phyloP scores from a whole-genome alignment of 2,888 invertebrate species.

The Philereme transversata region DNA sequence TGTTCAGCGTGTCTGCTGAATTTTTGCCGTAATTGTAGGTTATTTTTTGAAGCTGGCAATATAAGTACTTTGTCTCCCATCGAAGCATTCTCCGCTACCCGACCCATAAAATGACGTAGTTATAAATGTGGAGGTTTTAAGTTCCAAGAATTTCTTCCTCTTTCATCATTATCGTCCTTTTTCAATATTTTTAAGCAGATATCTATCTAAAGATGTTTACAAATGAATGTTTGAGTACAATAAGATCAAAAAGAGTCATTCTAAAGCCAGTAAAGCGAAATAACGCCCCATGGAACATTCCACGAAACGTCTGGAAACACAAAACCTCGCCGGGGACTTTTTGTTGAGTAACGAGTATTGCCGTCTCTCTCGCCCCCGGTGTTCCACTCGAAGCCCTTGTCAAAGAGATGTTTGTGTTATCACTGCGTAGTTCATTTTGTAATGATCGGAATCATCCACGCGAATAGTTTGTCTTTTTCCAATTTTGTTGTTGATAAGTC shows the following conservation, averaged over 20 bases:
- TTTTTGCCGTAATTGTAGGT: constrained; percentile 37
- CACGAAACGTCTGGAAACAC: constrained; percentile 68
- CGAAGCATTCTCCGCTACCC: constrained; percentile 42
- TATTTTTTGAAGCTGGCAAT: constrained; percentile 52
- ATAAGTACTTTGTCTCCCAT: constrained; percentile 48
- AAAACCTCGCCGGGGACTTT: constrained; percentile 67
- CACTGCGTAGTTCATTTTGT: constrained; percentile 76
- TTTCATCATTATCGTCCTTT: constrained; percentile 41
- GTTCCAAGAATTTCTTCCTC: constrained; percentile 66
- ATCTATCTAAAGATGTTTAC: background rate
- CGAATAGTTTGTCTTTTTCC: constrained; percentile 59
- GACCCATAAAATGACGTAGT: constrained; percentile 55
- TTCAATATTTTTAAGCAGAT: constrained; percentile 18
- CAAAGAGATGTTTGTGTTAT: constrained; percentile 72
- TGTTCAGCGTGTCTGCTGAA: background rate
- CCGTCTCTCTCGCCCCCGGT: constrained; percentile 65
- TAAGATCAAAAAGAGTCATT: constrained; percentile 5
- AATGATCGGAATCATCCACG: constrained; percentile 61
- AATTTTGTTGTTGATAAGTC: constrained; percentile 72
- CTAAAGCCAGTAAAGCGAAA: constrained; percentile 11
- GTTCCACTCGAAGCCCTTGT: constrained; percentile 61
- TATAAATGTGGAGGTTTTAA: constrained; percentile 72
- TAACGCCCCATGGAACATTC: constrained; percentile 46
- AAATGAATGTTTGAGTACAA: constrained; percentile 1
- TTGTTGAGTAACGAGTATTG: constrained; percentile 45